Evolutionary conservation across 2,888 invertebrate species (phyloP), one percentile per base, ranked within the genome.

Genomic region (Rhyacophila evoluta): DNA sequence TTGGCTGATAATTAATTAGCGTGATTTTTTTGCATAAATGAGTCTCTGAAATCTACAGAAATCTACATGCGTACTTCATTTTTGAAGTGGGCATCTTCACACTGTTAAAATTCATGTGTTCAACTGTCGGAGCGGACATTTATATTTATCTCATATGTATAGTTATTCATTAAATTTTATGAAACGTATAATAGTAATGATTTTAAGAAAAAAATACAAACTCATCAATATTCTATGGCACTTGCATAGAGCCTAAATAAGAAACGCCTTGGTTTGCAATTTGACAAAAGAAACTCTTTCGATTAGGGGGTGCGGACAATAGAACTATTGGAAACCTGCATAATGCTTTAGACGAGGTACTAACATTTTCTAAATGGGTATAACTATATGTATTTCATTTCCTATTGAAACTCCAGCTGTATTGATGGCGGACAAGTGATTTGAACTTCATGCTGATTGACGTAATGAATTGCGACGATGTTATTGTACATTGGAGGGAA

Each of bases 241-340:
- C 25, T 55, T 41, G 15, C 41, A 15, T 12, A 3, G 67, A 75
- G 75, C 37, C 75, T 39, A 78, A 72, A 78, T 80, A 75, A 80
- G 78, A 80, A 78, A 75, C 72, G 29, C 75, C 70, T 72, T 29
- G 67, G 19, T 55, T 19, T 55, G 15, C 19, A 19, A 55, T 55
- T 55, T 19, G 10, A 80, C 78, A 78, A 80, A 41, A 69, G 27
- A 38, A 41, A 36, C 28, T 55, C 72, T 55, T 55, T 38, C 70
- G 19, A 70, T 69, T 28, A 70, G 78, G 75, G 80, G 72, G 11
- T 39, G 25, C 11, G n/a, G 37, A 80, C 75, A 77, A 80, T 77
- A 68, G 80, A 75, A 77, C 72, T 76, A 71, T 75, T 38, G 70
- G 39, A 70, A 55, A 74, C 74, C 25, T 79, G 75, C 77, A 74